phyloP scores from a whole-genome alignment of 2,113 vertebrate species.

The Diglossa brunneiventris region DNA sequence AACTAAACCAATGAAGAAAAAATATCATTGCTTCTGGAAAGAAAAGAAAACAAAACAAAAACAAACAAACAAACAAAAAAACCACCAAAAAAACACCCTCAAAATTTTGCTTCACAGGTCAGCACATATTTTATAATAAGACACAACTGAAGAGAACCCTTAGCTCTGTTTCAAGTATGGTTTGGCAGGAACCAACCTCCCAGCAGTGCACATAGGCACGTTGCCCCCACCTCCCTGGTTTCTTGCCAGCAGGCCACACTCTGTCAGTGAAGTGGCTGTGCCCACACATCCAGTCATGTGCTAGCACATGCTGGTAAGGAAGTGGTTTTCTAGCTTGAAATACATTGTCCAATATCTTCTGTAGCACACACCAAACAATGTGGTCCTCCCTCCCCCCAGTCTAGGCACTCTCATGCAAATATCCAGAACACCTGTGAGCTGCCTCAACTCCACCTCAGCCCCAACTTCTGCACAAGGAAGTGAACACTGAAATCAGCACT shows the following conservation, averaged over 20 bases:
- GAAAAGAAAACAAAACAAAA: not conserved
- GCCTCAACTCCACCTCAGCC: not conserved
- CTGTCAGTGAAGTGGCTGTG: not conserved
- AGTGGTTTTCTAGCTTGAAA: not conserved
- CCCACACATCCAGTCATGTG: accelerated
- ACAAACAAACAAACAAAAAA: too few relatives aligned
- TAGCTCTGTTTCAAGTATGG: not conserved
- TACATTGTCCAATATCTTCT: not conserved
- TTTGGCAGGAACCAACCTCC: not conserved
- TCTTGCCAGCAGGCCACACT: not conserved
- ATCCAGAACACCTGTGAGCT: not conserved
- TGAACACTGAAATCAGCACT: not conserved
- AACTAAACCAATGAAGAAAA: not conserved
- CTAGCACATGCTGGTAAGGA: not conserved
- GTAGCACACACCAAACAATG: not conserved
- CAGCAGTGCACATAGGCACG: not conserved
- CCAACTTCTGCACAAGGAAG: accelerated
- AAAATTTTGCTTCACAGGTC: not conserved
- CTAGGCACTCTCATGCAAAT: not conserved
- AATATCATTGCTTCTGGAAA: not conserved
- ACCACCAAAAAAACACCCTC: not conserved
- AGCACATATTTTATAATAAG: not conserved
- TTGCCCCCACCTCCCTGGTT: accelerated
- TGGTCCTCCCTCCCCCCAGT: accelerated
- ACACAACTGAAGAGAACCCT: not conserved